These are phyloP conservation scores for Centrocercus urophasianus DNA, from an alignment of 2,113 vertebrate genomes.

Conservation along the genomic window DNA sequence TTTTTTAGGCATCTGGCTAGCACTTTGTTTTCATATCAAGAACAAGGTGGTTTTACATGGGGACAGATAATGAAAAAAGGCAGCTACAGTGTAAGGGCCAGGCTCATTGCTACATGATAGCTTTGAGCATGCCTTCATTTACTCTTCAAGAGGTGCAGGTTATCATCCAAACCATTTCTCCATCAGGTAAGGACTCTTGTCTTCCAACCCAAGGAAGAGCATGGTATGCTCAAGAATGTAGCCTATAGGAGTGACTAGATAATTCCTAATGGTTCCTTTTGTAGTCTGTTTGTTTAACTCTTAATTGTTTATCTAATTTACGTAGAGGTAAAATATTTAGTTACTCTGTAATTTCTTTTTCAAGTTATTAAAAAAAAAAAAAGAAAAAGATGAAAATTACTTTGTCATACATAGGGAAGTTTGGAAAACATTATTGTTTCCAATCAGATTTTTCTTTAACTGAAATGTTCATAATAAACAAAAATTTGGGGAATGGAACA, in stretches of 20 bases:
- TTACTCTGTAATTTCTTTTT: background rate
- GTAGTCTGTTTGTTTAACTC: background rate
- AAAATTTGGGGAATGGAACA: background rate
- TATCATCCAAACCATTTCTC: background rate
- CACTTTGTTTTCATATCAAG: background rate
- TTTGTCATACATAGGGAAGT: background rate
- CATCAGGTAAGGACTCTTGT: background rate
- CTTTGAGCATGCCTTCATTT: background rate
- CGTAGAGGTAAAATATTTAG: background rate
- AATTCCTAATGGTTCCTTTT: background rate
- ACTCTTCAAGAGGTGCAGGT: background rate
- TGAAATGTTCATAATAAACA: background rate
- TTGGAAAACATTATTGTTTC: background rate
- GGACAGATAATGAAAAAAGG: background rate
- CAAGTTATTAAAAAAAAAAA: background rate
- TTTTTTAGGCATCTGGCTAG: background rate
- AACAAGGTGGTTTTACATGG: background rate
- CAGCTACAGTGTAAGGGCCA: background rate
- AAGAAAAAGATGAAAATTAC: fast-evolving
- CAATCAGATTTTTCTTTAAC: background rate
- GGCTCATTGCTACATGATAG: background rate
- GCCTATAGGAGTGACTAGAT: background rate
- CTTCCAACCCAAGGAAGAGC: background rate
- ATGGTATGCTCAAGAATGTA: background rate
- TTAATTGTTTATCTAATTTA: background rate